Evolutionary conservation across 2,797 vertebrate genomes (phyloP), one percentile per base, ranked within the genome.

Genomic region (Champsocephalus esox): DNA sequence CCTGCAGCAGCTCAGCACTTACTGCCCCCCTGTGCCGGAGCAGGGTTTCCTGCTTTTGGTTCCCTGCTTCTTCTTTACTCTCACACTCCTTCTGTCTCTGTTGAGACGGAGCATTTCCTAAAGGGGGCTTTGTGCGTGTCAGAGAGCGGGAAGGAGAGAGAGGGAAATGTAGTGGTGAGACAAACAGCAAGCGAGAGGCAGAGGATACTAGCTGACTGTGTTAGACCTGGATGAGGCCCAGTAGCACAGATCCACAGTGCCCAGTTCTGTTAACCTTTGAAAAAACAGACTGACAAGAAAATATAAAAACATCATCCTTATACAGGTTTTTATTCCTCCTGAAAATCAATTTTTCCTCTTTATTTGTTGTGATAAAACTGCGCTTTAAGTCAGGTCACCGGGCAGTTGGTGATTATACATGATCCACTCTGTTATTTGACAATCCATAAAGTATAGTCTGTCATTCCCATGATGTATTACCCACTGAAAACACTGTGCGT

Each of bases 51-150:
- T 92, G 80, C 85, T 70, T 55, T 79, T 61, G 56, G 0, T 73
- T 79, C 66, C 49, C 70, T 72, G 17, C 51, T 46, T 68, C 65
- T 83, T 28, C 68, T 69, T 73, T 65, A 60, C 80, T 86, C 76
- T 57, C 73, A 77, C 82, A 21, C 79, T 73, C 73, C 73, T 34
- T 83, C 64, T 85, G 68, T 80, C 73, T 75, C 75, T 57, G 71
- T 89, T 86, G 83, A 58, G 92, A 89, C 66, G 72, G 79, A 79
- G 85, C 78, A 87, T 85, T 58, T 79, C 73, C 89, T 86, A 91
- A 94, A 94, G 80, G 87, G 73, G 79, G 90, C 93, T 94, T 95
- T 95, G 94, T 95, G 67, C 58, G 2, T 70, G 71, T 67, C 62
- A 11, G 66, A 56, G 73, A 60, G 67, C 78, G 77, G 55, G 67